phyloP scores from a whole-genome alignment of 2,888 invertebrate genomes.

The Agrochola macilenta region DNA sequence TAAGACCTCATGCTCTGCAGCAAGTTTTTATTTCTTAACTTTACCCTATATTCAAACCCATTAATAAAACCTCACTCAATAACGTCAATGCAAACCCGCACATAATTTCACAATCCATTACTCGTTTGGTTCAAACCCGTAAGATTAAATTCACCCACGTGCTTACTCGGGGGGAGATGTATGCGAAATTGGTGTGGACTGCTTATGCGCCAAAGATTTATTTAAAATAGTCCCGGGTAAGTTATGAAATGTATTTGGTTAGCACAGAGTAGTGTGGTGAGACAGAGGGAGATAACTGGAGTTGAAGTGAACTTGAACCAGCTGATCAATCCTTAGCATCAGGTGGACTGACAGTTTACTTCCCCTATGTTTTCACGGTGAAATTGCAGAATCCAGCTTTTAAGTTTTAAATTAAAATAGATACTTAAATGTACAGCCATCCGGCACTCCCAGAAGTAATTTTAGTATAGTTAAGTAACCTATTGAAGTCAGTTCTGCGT shows the following conservation, averaged over 20 bases:
- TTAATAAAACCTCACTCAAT: constrained; percentile 42
- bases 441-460: too few species aligned
- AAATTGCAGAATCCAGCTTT: too few species aligned
- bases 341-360: too few species aligned
- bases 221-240: constrained; percentile 63
- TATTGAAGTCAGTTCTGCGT: too few species aligned
- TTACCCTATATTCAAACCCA: neutral
- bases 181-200: constrained; percentile 57
- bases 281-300: neutral
- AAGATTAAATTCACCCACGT: constrained; percentile 63
- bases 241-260: constrained; percentile 60
- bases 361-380: too few species aligned
- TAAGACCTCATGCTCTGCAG: neutral
- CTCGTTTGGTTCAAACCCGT: constrained; percentile 57
- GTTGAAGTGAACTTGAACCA: too few species aligned
- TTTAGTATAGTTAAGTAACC: too few species aligned
- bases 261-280: neutral
- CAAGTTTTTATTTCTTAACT: neutral
- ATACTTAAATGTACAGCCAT: too few species aligned
- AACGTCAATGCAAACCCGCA: constrained; percentile 55
- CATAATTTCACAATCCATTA: constrained; percentile 69
- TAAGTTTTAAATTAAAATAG: too few species aligned
- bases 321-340: too few species aligned
- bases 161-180: constrained; percentile 48
- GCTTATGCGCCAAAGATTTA: constrained; percentile 67